Evolutionary conservation across 2,113 vertebrate genomes (phyloP), one percentile per base, ranked within the genome.

Genomic region (Tichodroma muraria): DNA sequence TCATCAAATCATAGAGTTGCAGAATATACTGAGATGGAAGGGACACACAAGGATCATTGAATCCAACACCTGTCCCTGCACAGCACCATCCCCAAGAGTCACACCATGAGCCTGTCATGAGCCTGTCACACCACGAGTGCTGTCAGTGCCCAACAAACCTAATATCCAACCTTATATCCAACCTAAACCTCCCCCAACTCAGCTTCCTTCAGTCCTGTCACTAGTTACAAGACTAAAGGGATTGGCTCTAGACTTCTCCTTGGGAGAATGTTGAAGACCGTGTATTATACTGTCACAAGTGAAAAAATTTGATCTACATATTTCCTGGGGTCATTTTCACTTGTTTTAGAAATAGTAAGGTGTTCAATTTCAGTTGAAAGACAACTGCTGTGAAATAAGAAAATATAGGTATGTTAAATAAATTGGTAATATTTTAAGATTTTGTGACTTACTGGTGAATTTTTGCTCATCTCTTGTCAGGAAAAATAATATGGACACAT

Each of bases 221-320:
- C 14, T 31, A 37, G 13, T 25, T 20, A 10, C 17, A n/a, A 31
- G 6, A 40, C 24, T 40, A 42, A 45, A 68, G 11, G 40, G n/a
- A 40, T 35, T 2, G 1, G 15, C 16, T 9, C 11, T 75, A 28
- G 9, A 13, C 16, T 45, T 68, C 13, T 33, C 8, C 13, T 22
- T 59, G 10, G 19, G 30, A 60, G 24, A 37, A 53, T n/a, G 16
- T 27, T 75, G 20, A n/a, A 52, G 27, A 30, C 7, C 0, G 0
- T 7, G 4, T 38, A 33, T 24, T 11, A 6, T 20, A 16, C 15
- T 61, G 24, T 61, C 30, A 71, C 9, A 66, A 45, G 1, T 38
- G 13, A 57, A 91, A 84, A 56, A 73, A 54, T 4, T 38, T 6
- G 22, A 45, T 60, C 21, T 15, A 35, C 1, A 7, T 47, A 19